These are phyloP conservation scores for Crioceris asparagi DNA, from an alignment of 2,888 invertebrate genomes.

Conservation along the genomic window DNA sequence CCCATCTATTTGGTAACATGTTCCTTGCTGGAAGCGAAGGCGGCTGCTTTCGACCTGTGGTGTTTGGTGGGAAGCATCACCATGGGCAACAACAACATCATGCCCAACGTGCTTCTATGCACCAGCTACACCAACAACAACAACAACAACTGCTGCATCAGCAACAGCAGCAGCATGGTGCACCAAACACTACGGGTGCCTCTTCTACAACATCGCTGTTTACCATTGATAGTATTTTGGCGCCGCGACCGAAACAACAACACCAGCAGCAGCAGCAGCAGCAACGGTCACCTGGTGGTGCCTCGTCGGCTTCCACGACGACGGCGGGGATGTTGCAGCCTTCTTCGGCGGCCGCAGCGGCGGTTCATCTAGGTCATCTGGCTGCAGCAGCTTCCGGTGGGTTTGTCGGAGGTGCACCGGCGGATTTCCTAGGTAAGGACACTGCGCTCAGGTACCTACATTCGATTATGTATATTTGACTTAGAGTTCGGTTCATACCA, in stretches of 20 bases:
- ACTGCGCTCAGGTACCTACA: too few species aligned
- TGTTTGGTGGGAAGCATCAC: constrained; percentile 30
- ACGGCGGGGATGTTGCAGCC: constrained; percentile 42
- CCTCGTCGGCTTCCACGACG: constrained; percentile 41
- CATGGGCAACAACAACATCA: constrained; percentile 36
- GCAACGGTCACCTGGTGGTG: constrained; percentile 43
- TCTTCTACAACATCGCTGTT: constrained; percentile 46
- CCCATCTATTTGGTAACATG: too few species aligned
- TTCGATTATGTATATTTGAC: too few species aligned
- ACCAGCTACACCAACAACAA: constrained; percentile 1
- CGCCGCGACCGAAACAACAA: constrained; percentile 50
- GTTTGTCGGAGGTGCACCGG: constrained; percentile 46
- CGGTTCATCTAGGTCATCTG: constrained; percentile 47
- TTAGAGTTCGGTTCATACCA: too few species aligned
- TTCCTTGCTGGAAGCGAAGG: too few species aligned
- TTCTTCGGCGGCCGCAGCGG: constrained; percentile 36
- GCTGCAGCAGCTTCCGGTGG: constrained; percentile 47
- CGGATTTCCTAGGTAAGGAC: constrained; percentile 71
- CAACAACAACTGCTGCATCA: neutral
- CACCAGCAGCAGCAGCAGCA: constrained; percentile 56
- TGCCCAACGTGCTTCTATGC: too few species aligned
- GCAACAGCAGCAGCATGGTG: too few species aligned
- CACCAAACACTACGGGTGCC: neutral
- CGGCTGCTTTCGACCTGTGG: constrained; percentile 17
- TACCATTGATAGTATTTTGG: constrained; percentile 79